Conservation (phyloP, 2,888 invertebrate genomes). For the Teleiodes luculella region DNA sequence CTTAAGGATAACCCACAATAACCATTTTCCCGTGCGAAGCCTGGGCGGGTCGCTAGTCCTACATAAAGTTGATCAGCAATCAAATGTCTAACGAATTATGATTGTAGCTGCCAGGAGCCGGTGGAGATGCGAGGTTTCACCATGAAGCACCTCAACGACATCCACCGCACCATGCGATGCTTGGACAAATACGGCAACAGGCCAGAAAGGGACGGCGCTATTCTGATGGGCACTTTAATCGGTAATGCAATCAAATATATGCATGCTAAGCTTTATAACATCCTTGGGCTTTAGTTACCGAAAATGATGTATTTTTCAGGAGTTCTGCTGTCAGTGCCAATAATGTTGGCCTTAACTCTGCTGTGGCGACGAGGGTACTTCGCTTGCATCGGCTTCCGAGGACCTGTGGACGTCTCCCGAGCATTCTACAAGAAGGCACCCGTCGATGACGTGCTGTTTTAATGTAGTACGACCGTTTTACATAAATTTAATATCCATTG, state of each 20-base stretch:
- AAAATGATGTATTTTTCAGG: constrained; percentile 70
- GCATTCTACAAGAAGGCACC: constrained; percentile 85
- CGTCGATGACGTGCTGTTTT: constrained; percentile 63
- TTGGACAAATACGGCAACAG: constrained; percentile 80
- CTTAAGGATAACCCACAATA: no score
- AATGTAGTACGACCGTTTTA: no score
- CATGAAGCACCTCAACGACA: constrained; percentile 77
- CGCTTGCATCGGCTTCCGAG: constrained; percentile 73
- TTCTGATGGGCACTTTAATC: constrained; percentile 83
- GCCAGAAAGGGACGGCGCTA: constrained; percentile 83
- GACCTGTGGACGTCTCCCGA: constrained; percentile 80
- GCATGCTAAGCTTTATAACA: no score
- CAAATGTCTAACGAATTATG: no score
- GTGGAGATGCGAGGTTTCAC: constrained; percentile 80
- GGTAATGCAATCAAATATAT: constrained; percentile 50
- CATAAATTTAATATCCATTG: no score
- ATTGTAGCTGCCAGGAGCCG: constrained; percentile 82
- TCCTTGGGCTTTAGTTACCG: no score
- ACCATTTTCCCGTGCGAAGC: no score
- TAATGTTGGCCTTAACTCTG: constrained; percentile 78
- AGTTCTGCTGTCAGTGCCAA: constrained; percentile 82
- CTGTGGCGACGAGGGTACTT: constrained; percentile 83
- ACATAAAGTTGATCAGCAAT: no score
- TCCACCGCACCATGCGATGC: constrained; percentile 81
- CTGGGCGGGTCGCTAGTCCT: no score